Evolutionary conservation across 2,113 vertebrate genomes (phyloP), one percentile per base, ranked within the genome.

Genomic region (Tachysurus fulvidraco): DNA sequence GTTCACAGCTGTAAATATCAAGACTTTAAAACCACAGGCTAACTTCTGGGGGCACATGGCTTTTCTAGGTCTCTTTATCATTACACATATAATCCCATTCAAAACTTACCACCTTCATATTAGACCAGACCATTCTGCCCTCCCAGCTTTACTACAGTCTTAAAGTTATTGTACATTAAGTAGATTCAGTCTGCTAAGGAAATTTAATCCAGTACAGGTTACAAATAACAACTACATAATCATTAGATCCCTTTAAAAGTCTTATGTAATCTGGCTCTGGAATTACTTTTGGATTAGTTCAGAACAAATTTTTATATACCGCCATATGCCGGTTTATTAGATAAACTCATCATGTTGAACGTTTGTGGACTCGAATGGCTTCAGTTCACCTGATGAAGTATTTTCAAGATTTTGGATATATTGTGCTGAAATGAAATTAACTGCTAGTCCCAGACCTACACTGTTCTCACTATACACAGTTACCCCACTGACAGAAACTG

Each of bases 61-160:
- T 60, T 81, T 17, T 14, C 46, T 60, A 2, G 55, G 82, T 46
- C 41, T 83, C 28, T 83, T 55, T 83, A 83, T 23, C 46, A 83
- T 83, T 69, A 83, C n/a, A 19, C 16, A 7, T 21, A 57, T 57
- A 79, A 79, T 64, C 41, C 36, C 4, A 4, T 82, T 46, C 7
- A 19, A 67, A 67, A 54, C 13, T 10, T 36, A 2, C 64, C 64
- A 23, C 46, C 30, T 65, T 82, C 16, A 62, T 36, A 79, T 55
- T 55, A 55, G 76, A 30, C 3, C 1, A 30, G 52, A 52, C 73
- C 11, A 74, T 14, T 78, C 50, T 11, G 19, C 55, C 25, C 46
- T 10, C 25, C 6, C 19, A 5, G 9, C 2, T 59, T 80, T 13
- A 80, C 10, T 36, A 11, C 5, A 54, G 6, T 54, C 46, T 78